Conservation (phyloP, 2,888 invertebrate species). For the Hypsopygia costalis region DNA sequence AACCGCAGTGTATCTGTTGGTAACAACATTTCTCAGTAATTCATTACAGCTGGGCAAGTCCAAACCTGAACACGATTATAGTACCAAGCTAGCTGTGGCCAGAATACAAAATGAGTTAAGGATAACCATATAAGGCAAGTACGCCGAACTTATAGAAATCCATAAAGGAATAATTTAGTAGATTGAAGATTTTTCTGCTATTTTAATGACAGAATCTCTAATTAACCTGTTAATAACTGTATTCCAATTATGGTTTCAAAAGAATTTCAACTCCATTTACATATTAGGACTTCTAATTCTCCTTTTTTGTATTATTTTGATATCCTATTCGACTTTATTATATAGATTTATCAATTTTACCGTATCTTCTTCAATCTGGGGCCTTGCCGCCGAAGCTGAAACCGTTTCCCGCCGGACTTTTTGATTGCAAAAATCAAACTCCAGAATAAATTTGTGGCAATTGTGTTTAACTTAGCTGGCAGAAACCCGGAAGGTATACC, state of each 20-base stretch:
- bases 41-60: constrained; percentile 14
- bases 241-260: not conserved
- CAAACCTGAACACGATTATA: constrained; percentile 20
- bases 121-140: not conserved
- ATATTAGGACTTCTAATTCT: not conserved
- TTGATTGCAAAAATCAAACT: too few species aligned
- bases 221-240: not conserved
- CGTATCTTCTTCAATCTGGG: too few species aligned
- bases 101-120: constrained; percentile 13
- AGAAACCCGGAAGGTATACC: too few species aligned
- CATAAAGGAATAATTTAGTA: too few species aligned
- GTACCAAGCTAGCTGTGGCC: constrained; percentile 11
- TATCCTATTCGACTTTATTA: not conserved
- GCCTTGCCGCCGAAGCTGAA: too few species aligned
- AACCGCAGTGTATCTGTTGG: too few species aligned
- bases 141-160: not conserved
- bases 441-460: too few species aligned
- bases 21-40: too few species aligned
- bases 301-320: not conserved
- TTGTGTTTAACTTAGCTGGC: too few species aligned
- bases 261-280: not conserved
- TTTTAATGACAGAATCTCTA: not conserved
- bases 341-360: not conserved
- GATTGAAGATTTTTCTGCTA: not conserved
- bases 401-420: too few species aligned